Base-by-base conservation (phyloP, 2,888 invertebrate genomes). In the Boloria euphrosyne region DNA sequence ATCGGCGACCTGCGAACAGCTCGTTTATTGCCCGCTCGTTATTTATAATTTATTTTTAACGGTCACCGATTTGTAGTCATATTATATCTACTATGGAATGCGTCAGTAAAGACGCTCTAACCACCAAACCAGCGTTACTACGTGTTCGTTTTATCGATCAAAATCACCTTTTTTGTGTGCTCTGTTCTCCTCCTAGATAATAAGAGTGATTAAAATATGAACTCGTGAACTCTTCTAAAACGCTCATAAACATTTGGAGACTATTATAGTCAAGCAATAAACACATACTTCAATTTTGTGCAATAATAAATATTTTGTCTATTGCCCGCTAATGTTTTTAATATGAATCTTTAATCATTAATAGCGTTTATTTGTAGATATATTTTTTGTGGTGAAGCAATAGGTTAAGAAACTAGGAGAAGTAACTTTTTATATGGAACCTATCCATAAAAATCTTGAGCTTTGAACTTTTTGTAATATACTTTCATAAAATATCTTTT, bases 11-110 rank as follows among this genome's bases (percentile, higher is more conserved):
- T 84, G 91, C 89, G 86, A 91, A 91, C 90, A 87, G 85, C 84
- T 82, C 86, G 89, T 86, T 89, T 90, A 89, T 89, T 87, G 88
- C 85, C 83, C 80, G 86, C 86, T 92, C 90, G 90, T 92, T 91
- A 92, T 89, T 90, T 91, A 89, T 91, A 90, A 91, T 91, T 90
- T 92, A 90, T 90, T 91, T 92, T 91, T 92, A 90, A 90, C 89
- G 87, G 89, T 86, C 85, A 81, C 85, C 83, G 86, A 90, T 90
- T 90, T 86, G 87, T 89, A 84, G 82, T 78, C 80, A 74, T 74
- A 71, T 70, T 78, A 73, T 73, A 74, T 75, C 71, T 60, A 63
- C 67, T 50, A 63, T 49, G 63, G 63, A 63, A 67, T 63, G 65
- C 59, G 65, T 59, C 63, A 46, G 54, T 57, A 63, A 68, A 68